Base-by-base conservation (phyloP, 2,797 vertebrate genomes). In the Sebastes minor region DNA sequence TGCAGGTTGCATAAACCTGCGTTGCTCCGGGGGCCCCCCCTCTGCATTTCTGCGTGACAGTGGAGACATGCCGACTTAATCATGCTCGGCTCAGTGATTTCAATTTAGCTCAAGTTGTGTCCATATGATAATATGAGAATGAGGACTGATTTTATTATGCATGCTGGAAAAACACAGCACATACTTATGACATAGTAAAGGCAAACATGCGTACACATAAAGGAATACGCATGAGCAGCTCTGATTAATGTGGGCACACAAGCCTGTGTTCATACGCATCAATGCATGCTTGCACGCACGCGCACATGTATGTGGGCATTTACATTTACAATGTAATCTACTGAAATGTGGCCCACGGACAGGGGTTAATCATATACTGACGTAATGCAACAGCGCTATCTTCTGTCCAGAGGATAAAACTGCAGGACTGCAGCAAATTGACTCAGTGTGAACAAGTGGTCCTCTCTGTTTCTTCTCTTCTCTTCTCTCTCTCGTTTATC, bases 391-490 rank as follows among this genome's bases (percentile, higher is more conserved):
- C 71, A 91, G 83, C 80, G 79, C 91, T 56, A 89, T 91, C 93
- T 94, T 71, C 86, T 89, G 92, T 72, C 83, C 25, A 10, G 13
- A 46, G 8, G 42, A 14, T 55, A 74, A 74, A 76, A 93, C 71
- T 89, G 87, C 88, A 87, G 23, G 60, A 91, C 86, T 91, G 89
- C 89, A 93, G 92, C 85, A 91, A 85, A 86, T 53, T 35, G 73
- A 73, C 74, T 74, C 35, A 22, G 27, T 64, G 56, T 85, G 87
- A 93, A 86, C 80, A 85, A 88, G 87, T 87, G 82, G 57, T 80
- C 28, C 9, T 62, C 9, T 56, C 6, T 61, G 49, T 61, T 56
- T 81, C 12, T 74, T 23, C 38, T 82, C 49, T 10, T n/a, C 20
- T 68, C 49, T n/a, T n/a, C 20, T 68, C 9, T 57, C 20, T 68